Evolutionary conservation across 2,888 invertebrate species (phyloP), one percentile per base, ranked within the genome.

Genomic region (Cheilosia vernalis): DNA sequence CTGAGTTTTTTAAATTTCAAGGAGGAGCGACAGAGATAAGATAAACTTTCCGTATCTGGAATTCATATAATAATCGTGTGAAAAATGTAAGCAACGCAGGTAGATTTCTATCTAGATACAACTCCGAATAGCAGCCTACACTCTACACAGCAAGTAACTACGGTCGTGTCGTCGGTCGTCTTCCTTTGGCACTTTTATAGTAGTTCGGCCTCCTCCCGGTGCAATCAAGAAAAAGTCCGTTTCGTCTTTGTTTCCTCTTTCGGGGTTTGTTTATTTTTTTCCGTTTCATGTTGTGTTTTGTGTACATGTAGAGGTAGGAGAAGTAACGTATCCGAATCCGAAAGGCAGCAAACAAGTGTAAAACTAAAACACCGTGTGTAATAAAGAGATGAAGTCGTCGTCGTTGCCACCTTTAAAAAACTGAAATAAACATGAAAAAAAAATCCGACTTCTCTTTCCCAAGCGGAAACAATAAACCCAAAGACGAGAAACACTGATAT

Each of bases 11-110:
- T 37, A 30, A 30, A 30, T n/a, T 66, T 55, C 53, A 64, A 58
- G 66, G 44, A 69, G 69, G 49, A 51, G 60, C 21, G 58, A 37
- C 37, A 27, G 56, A 70, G 81, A 85, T 81, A 81, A 85, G 85
- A 85, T 85, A 85, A 85, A 72, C 76, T 85, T 72, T 77, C 42
- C 67, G 37, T 47, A 17, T 42, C 24, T 56, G 70, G 80, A 55
- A 85, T 85, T 58, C 81, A 77, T 76, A 77, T 81, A 81, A 85
- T 81, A 85, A 85, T 85, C 85, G 85, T 85, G 85, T 85, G 85
- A 85, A 85, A 85, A 81, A 47, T 33, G 64, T 72, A 37, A 72
- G 72, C 70, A 69, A 44, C 70, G 70, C 85, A 85, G 85, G 85
- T 85, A 85, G 81, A 77, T 77, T 80, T 44, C 37, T 76, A 69